These are phyloP conservation scores for Pachycephala philippinensis DNA, from an alignment of 2,113 vertebrate species.

Conservation along the genomic window DNA sequence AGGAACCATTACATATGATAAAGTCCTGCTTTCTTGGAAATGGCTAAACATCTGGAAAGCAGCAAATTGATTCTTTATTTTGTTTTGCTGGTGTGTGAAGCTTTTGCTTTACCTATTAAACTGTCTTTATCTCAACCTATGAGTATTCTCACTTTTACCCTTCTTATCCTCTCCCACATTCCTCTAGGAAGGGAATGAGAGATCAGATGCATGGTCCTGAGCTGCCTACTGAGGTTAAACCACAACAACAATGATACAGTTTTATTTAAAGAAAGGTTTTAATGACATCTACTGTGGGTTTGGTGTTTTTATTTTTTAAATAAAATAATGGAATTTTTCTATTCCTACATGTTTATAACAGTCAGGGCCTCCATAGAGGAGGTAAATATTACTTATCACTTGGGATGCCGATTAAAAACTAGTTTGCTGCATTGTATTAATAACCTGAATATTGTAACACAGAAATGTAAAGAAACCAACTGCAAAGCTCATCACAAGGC, in stretches of 20 bases:
- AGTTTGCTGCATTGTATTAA: neutral
- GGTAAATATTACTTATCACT: neutral
- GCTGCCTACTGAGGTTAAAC: neutral
- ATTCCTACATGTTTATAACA: neutral
- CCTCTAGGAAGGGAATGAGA: neutral
- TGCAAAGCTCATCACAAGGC: neutral
- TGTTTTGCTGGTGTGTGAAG: neutral
- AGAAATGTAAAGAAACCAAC: neutral
- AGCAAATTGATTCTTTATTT: neutral
- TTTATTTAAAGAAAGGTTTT: neutral
- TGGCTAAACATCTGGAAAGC: neutral
- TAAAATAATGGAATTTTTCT: neutral
- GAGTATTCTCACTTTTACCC: neutral
- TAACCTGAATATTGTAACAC: neutral
- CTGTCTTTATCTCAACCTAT: rapidly evolving
- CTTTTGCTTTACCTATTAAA: neutral
- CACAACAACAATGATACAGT: neutral
- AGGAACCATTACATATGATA: neutral
- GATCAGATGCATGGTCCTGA: neutral
- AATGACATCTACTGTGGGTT: neutral
- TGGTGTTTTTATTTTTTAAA: neutral
- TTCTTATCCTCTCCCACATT: neutral
- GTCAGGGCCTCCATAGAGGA: neutral
- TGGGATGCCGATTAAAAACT: neutral
- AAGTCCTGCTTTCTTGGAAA: neutral